Base-by-base conservation (phyloP, 92 coral and sea anemone species). In the Epizoanthus rinbou region DNA sequence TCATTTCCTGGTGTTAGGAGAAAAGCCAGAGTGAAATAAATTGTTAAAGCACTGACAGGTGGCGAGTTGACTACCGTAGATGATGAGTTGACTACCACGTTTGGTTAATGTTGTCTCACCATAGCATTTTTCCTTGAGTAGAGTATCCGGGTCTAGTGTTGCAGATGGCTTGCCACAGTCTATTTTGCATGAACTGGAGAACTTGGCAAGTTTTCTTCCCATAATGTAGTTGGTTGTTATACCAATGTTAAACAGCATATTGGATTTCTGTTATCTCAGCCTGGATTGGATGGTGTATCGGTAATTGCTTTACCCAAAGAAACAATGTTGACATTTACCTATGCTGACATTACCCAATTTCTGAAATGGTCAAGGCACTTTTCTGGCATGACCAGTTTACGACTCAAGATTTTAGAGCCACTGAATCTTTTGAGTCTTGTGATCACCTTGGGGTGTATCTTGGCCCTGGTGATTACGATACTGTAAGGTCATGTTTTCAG, bases 331-430 rank as follows among this genome's bases (percentile, higher is more conserved):
- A 3, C 41, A 4, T 57, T 57, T 8, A 65, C 62, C 52, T 80
- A 62, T 65, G 69, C 75, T 22, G 84, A 80, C 24, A 8, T 64
- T 69, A 75, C 75, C 47, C 84, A 78, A 85, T 35, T 68, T 67
- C 56, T 84, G 88, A 13, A 67, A 85, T 28, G 31, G 31, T 28
- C 31, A 28, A 28, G 31, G 31, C 31, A 28, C 31, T 28, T 28
- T 28, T 28, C 31, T 28, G 31, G 31, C 31, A 28, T 0, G 31
- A 28, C 31, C 31, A 28, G 31, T 28, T 28, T 28, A 28, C 31
- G 31, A 28, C 31, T 28, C n/a, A n/a, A n/a, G n/a, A n/a, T n/a
- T 28, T 0, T 28, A 28, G 31, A 28, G 31, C 31, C 31, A 28
- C 31, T 28, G 31, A 28, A 28, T 28, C 31, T 28, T 28, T 28